Conservation (phyloP, 1,140 invertebrate genomes). For the Habropoda laboriosa region DNA sequence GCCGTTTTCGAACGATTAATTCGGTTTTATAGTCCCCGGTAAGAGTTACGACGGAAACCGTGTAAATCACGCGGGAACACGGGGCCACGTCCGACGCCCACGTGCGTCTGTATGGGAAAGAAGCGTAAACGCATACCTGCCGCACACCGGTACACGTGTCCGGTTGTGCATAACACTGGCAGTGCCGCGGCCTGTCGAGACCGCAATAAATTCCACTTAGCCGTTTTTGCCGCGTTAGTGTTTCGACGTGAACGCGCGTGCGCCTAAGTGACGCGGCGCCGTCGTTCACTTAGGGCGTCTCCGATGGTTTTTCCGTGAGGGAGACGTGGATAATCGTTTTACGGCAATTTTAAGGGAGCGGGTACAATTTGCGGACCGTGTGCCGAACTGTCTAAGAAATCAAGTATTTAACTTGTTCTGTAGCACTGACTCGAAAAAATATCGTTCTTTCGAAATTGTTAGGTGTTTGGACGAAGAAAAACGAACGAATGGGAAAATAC, state of each 20-base stretch:
- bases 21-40: conserved; percentile 55
- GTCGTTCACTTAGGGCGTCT: background rate
- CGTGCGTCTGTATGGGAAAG: conserved; percentile 12
- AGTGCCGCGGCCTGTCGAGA: conserved; percentile 59
- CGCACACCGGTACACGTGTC: conserved; percentile 5
- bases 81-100: conserved; percentile 41
- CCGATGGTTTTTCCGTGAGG: background rate
- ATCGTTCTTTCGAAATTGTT: too few relatives aligned
- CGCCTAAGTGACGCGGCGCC: background rate
- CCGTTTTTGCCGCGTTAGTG: conserved; percentile 53
- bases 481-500: too few relatives aligned
- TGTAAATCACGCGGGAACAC: conserved; percentile 49
- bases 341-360: too few relatives aligned
- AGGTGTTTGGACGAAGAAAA: too few relatives aligned
- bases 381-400: too few relatives aligned
- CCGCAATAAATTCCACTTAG: conserved; percentile 67
- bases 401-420: too few relatives aligned
- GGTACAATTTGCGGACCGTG: too few relatives aligned
- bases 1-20: conserved; percentile 62
- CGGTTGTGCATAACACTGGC: conserved; percentile 45
- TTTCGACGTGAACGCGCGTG: conserved; percentile 39
- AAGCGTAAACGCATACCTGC: conserved; percentile 18
- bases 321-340: too few relatives aligned
- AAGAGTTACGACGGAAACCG: conserved; percentile 56
- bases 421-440: too few relatives aligned